Conservation (phyloP, 2,888 invertebrate genomes). For the Oscheius sp. region DNA sequence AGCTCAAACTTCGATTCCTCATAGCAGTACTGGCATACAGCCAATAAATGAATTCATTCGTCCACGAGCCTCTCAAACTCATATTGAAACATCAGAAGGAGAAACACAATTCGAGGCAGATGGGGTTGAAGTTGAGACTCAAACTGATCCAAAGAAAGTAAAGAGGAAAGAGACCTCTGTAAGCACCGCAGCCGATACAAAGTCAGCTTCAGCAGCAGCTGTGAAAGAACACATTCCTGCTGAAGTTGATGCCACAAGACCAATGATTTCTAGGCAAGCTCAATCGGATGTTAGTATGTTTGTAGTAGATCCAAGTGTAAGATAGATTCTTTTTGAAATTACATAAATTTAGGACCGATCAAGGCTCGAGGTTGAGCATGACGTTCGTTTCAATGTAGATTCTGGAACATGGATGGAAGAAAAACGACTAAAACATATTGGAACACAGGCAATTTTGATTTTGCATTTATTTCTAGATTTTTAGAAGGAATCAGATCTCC, state of each 20-base stretch:
- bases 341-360: conserved; percentile 17
- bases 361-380: conserved; percentile 21
- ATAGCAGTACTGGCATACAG: not conserved
- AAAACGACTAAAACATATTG: conserved; percentile 13
- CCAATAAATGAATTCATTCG: conserved; percentile 6
- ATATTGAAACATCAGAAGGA: not conserved
- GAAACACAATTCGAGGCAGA: conserved; percentile 1
- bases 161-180: not conserved
- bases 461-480: not conserved
- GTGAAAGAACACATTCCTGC: not conserved
- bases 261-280: not conserved
- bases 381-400: conserved; percentile 33
- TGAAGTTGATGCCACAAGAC: conserved; percentile 24
- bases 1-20: not conserved
- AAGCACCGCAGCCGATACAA: not conserved
- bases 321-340: not conserved
- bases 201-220: not conserved
- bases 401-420: conserved; percentile 28
- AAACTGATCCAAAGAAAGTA: conserved; percentile 1
- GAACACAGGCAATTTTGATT: conserved; percentile 23
- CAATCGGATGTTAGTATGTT: conserved; percentile 33
- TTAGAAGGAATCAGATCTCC: not conserved
- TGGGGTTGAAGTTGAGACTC: not conserved
- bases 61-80: conserved; percentile 1
- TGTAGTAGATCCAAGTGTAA: conserved; percentile 14